Base-by-base conservation (phyloP, 2,113 vertebrate genomes). In the Urocitellus parryii region DNA sequence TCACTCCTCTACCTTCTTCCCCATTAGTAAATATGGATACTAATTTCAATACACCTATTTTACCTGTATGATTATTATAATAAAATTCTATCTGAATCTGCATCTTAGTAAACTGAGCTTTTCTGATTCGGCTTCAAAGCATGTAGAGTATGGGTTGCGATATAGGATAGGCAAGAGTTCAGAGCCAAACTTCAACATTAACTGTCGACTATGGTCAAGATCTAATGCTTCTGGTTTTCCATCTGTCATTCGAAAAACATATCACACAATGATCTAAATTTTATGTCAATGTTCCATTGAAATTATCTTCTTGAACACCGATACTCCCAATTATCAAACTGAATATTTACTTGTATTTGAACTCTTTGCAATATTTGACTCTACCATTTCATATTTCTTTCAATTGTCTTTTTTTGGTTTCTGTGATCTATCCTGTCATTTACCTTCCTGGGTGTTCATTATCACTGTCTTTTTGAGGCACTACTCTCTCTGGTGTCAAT, bases 301-400 rank as follows among this genome's bases (percentile, higher is more conserved):
- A 74, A 82, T 48, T 85, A 77, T 67, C 39, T 88, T 82, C 45
- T 61, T 88, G 34, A 85, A 88, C 29, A 78, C 0, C 53, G 65
- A 39, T 72, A 48, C 0, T 13, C 39, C 37, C 7, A n/a, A 20
- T 86, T 78, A 84, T 92, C 70, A 90, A 96, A 90, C 17, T 74
- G 73, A 67, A 34, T 8, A 61, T 9, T 45, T 51, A 88, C 13
- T 91, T 58, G 37, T 73, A 88, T 51, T 65, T 72, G 34, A 42
- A 20, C 51, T 78, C 61, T 91, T 94, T 91, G 51, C 5, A 42
- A 63, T 85, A 91, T 48, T 76, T 97, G 65, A 39, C 9, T 37
- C 29, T 51, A 72, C 22, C 2, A 80, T 79, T 88, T 96, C 34
- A 20, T 65, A 72, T 42, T 14, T 93, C 42, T 67, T 89, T 25